A percentile compares a stretch with the other conserved stretches of the same genome.
Conservation (phyloP, 2,888 invertebrate species). For the Synanthedon formicaeformis region DNA sequence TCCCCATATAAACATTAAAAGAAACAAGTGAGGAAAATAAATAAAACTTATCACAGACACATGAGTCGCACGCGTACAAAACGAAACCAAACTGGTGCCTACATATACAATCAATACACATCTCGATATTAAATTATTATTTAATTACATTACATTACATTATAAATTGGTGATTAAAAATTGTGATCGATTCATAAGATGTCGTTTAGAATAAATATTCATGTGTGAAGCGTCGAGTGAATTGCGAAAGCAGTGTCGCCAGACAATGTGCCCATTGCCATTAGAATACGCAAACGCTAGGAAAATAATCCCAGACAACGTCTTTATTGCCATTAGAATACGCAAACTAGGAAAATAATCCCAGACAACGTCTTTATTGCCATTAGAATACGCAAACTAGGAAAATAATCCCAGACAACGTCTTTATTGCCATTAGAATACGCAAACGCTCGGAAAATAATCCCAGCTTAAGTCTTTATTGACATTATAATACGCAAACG, state of each 20-base stretch:
- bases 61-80: constrained; percentile 51
- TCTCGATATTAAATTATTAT: constrained; percentile 10
- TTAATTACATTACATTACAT: constrained; percentile 7
- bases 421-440: too few relatives aligned
- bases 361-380: too few relatives aligned
- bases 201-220: constrained; percentile 23
- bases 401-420: too few relatives aligned
- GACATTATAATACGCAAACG: too few relatives aligned
- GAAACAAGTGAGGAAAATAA: constrained; percentile 33
- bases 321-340: too few relatives aligned
- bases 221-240: constrained; percentile 19
- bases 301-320: too few relatives aligned
- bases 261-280: too few relatives aligned
- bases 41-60: constrained; percentile 64
- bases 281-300: too few relatives aligned
- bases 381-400: too few relatives aligned
- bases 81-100: constrained; percentile 47
- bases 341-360: too few relatives aligned
- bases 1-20: constrained; percentile 27
- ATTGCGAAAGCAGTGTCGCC: background rate
- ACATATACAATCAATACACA: background rate
- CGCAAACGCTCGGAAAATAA: too few relatives aligned
- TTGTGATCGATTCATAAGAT: constrained; percentile 52
- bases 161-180: constrained; percentile 22
- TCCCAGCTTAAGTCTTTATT: too few relatives aligned